Base-by-base conservation (phyloP, 2,113 vertebrate species). In the Azemiops feae region DNA sequence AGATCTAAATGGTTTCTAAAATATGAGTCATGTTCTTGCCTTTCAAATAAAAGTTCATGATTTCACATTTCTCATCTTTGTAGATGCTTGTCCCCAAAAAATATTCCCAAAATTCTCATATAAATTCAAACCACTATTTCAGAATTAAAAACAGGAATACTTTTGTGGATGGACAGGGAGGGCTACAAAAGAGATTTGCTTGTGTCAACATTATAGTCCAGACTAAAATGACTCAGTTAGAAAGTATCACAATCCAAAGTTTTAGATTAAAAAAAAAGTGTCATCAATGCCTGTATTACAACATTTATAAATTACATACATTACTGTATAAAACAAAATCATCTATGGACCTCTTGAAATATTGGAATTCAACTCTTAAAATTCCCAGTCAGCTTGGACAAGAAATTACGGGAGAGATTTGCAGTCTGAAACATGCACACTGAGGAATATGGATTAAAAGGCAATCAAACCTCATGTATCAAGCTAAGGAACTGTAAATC, bases 31-130 rank as follows among this genome's bases (percentile, higher is more conserved):
- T 87, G 10, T 52, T 14, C 20, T 12, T 85, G 5, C 18, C 69
- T 91, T 85, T 34, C 69, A 85, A 91, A 91, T 55, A 85, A 85
- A 53, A 85, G 85, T 39, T 50, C 90, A 81, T 89, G 50, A 81
- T 43, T 81, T 20, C n/a, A 43, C 34, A 81, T 81, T 81, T 81
- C 69, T 81, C 74, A 81, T 81, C 3, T 81, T 81, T 22, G 34
- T 81, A 22, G 34, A 81, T 81, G 34, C 6, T 39, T 81, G 34
- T 39, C 34, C 34, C 34, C 39, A 81, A 81, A 18, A 69, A 47
- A 47, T 47, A 16, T 64, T 20, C 27, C 39, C 45, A 30, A 50
- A 50, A n/a, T 69, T 52, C 8, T 27, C 45, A n/a, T 30, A 47
- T 52, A 69, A 50, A 52, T 60, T 30, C 88, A 89, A 4, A 23